Evolutionary conservation across 2,113 vertebrate genomes (phyloP).

Genomic region (Agapornis roseicollis): DNA sequence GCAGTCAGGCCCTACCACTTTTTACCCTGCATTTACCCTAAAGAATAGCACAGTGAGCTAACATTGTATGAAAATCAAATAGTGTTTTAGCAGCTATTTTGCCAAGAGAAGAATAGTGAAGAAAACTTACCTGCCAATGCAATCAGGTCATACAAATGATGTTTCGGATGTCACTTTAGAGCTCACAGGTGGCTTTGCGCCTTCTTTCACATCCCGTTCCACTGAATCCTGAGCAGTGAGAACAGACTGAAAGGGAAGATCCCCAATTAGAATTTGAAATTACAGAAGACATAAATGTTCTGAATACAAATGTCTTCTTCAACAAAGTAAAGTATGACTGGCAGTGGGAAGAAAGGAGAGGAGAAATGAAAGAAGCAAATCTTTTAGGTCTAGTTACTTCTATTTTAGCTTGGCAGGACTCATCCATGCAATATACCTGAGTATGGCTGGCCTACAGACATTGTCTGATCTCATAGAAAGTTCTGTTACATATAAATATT

Average conservation of each 20-base stretch:
- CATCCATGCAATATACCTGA: neutral
- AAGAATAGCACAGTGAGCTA: neutral
- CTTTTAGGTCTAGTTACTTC: neutral
- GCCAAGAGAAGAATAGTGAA: neutral
- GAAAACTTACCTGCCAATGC: slow-evolving; percentile 29
- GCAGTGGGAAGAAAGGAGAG: neutral
- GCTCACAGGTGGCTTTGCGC: neutral
- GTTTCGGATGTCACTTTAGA: neutral
- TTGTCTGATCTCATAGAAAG: neutral
- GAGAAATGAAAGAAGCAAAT: neutral
- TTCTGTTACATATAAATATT: neutral
- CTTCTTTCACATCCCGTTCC: neutral
- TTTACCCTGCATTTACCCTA: neutral
- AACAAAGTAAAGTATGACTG: neutral
- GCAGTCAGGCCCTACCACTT: neutral
- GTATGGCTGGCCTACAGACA: neutral
- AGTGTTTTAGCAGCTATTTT: neutral
- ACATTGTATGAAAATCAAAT: neutral
- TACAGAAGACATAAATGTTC: neutral
- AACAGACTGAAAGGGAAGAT: slow-evolving; percentile 41
- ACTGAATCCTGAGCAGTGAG: neutral
- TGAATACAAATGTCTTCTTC: neutral
- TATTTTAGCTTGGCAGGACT: neutral
- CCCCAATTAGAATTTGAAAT: neutral
- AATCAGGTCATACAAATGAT: slow-evolving; percentile 15